A percentile compares a stretch with the other conserved stretches of the same genome.
Evolutionary conservation across 2,888 invertebrate genomes (phyloP).

Genomic region (Eubasilissa splendida): DNA sequence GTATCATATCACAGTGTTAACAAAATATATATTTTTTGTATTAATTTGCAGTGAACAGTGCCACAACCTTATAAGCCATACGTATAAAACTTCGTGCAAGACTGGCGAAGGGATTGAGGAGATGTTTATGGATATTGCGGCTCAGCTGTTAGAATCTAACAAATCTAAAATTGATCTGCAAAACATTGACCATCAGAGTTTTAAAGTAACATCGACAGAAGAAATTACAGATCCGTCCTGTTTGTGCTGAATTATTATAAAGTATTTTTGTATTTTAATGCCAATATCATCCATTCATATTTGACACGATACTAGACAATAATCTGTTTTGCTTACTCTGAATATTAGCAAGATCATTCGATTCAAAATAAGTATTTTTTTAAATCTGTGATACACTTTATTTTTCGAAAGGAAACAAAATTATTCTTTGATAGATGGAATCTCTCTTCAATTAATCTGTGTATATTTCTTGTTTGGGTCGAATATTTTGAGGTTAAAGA

Average conservation of each 20-base stretch:
- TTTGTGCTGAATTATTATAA: slow-evolving; percentile 64
- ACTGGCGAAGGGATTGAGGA: slow-evolving; percentile 89
- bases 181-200: slow-evolving; percentile 83
- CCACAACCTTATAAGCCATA: slow-evolving; percentile 89
- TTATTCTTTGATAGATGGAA: too few species aligned
- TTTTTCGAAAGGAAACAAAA: too few species aligned
- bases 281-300: not conserved
- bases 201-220: slow-evolving; percentile 79
- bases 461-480: too few species aligned
- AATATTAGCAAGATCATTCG: too few species aligned
- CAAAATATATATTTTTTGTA: not conserved
- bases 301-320: slow-evolving; percentile 21
- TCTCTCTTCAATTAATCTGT: too few species aligned
- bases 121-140: slow-evolving; percentile 93
- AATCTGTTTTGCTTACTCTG: not conserved
- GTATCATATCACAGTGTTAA: too few species aligned
- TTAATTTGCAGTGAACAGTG: slow-evolving; percentile 84
- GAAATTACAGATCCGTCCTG: slow-evolving; percentile 72
- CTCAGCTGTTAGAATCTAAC: slow-evolving; percentile 84
- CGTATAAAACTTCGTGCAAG: slow-evolving; percentile 93
- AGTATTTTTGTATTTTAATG: not conserved
- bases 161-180: slow-evolving; percentile 88
- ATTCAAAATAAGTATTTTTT: too few species aligned
- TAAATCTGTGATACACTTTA: too few species aligned
- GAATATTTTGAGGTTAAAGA: too few species aligned